Percentiles rank a stretch among this genome's conserved stretches.
Evolutionary conservation across 2,797 vertebrate species (phyloP).

Genomic region (Falco concolor): DNA sequence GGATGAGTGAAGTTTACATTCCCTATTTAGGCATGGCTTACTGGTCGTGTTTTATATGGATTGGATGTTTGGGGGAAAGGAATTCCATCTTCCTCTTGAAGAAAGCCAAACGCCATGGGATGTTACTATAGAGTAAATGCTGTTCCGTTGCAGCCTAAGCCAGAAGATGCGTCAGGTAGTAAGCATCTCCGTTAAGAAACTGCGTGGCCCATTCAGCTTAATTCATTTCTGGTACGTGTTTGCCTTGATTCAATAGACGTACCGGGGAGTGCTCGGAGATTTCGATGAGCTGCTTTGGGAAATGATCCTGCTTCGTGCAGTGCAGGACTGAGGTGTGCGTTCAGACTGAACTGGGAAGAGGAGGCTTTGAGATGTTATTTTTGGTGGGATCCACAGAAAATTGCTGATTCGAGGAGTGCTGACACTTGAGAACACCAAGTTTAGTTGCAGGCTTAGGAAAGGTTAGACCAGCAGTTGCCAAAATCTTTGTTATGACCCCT

Average conservation of each 20-base stretch:
- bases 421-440: background rate
- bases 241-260: background rate
- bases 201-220: background rate
- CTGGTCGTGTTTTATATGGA: background rate
- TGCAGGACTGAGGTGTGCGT: background rate
- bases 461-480: background rate
- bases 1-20: background rate
- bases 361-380: background rate
- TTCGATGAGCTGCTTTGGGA: background rate
- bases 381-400: background rate
- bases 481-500: background rate
- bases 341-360: background rate
- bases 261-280: background rate
- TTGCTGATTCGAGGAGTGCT: background rate
- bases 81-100: background rate
- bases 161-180: background rate
- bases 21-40: background rate
- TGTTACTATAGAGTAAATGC: background rate
- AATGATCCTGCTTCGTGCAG: background rate
- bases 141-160: background rate
- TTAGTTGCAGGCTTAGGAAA: background rate
- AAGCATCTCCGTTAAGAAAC: background rate
- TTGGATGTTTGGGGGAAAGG: background rate
- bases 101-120: background rate
- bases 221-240: accelerated